Evolutionary conservation across 2,888 invertebrate species (phyloP), one percentile per base, ranked within the genome.

Genomic region (Dioctria linearis): DNA sequence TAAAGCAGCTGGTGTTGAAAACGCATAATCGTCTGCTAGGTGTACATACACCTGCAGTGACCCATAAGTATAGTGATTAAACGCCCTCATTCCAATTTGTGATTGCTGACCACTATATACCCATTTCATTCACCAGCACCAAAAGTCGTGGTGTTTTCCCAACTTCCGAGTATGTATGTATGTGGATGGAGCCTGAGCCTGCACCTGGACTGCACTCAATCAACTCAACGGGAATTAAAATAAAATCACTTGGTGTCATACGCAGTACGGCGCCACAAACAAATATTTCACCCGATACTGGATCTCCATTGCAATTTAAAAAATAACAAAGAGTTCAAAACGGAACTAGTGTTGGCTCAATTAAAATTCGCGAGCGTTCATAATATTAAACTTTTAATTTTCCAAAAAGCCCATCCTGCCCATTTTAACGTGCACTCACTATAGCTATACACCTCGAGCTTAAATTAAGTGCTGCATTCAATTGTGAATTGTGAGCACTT

Each of bases 151-250:
- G n/a, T n/a, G n/a, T n/a, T n/a, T n/a, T 25, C 25, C 25, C 25
- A 25, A 25, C 25, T 25, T 25, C 25, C 25, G 25, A 25, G 25
- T 2, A 25, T 54, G 4, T 37, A 51, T 25, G 11, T 13, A 4
- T 49, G 3, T 51, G 11, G 40, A 51, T 51, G 37, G 5, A 25
- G 25, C n/a, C n/a, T n/a, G n/a, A n/a, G n/a, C 49, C 49, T 37
- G 69, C 9, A 39, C 51, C 4, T 37, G 51, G 39, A 43, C 43
- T n/a, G 5, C n/a, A 69, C 69, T 67, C 25, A 67, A 67, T 67
- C 67, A 67, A 49, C 39, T 51, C 69, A 0, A 51, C 4, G 9
- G 39, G 39, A 69, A 69, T 49, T 69, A 51, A 69, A 51, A 69
- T 25, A 43, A 67, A 63, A 66, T 9, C 49, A 11, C 6, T 8